phyloP scores from a whole-genome alignment of 2,888 invertebrate species.

The Hetaerina titia region DNA sequence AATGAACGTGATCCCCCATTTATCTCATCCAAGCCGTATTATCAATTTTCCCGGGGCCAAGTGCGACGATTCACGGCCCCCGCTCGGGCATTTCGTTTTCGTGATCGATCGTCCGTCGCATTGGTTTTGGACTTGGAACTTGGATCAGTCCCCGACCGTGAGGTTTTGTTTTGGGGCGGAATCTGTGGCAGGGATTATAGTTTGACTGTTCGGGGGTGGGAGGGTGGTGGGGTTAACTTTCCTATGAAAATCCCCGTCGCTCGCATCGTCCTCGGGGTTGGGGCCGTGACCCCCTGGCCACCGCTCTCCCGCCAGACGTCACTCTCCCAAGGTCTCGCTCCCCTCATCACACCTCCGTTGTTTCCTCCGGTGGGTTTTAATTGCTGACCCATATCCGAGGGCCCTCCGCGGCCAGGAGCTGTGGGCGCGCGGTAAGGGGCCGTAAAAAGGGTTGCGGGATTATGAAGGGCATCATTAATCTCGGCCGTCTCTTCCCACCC shows the following conservation, averaged over 20 bases:
- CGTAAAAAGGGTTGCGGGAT: background rate
- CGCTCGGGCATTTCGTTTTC: background rate
- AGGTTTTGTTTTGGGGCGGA: background rate
- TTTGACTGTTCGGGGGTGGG: background rate
- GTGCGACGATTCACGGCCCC: background rate
- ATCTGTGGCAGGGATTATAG: background rate
- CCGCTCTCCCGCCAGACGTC: background rate
- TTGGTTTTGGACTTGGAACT: background rate
- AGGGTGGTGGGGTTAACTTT: background rate
- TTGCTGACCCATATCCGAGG: slow-evolving; percentile 10
- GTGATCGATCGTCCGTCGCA: slow-evolving; percentile 27
- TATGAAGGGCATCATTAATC: slow-evolving; percentile 13
- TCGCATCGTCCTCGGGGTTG: background rate
- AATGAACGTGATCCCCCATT: background rate
- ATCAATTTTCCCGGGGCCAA: background rate
- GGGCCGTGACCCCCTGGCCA: background rate
- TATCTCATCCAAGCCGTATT: background rate
- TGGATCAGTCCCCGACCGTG: background rate
- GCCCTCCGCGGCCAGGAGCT: background rate
- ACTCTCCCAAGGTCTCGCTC: no score
- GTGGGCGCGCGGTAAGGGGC: background rate
- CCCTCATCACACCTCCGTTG: background rate
- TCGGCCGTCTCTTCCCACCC: background rate
- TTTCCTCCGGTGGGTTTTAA: background rate
- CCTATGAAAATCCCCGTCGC: background rate